These are phyloP conservation scores for Lytechinus pictus DNA, from an alignment of 35 echinoderm and acorn worm genomes.

Conservation along the genomic window DNA sequence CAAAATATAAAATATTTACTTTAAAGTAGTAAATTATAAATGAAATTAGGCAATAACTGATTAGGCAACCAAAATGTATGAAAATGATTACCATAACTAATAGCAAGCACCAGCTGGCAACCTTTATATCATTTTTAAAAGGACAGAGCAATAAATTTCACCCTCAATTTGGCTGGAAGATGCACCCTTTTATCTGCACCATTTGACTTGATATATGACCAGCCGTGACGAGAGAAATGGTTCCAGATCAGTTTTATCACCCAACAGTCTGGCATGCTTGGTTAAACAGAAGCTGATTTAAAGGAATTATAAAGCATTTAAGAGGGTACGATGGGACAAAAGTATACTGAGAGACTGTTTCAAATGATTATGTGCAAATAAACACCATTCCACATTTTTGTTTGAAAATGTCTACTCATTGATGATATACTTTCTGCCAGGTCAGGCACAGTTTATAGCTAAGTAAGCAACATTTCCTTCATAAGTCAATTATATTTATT, in stretches of 20 bases:
- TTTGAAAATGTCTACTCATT: not conserved
- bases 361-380: not conserved
- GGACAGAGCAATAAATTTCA: conserved; percentile 2
- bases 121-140: not conserved
- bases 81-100: not conserved
- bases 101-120: not conserved
- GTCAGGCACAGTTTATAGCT: not conserved
- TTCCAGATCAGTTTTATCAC: not conserved
- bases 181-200: not conserved
- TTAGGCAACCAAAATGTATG: not conserved
- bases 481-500: not conserved
- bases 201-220: not conserved
- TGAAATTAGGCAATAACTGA: not conserved
- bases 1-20: not conserved
- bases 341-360: not conserved
- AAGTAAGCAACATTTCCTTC: not conserved
- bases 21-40: not conserved
- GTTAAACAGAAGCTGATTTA: not conserved
- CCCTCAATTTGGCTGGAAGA: not conserved
- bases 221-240: not conserved
- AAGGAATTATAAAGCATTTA: conserved; percentile 15
- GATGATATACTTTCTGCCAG: not conserved
- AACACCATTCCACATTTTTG: not conserved
- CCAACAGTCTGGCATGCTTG: not conserved
- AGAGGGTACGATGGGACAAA: not conserved